These are phyloP conservation scores for Helicoverpa armigera DNA, from an alignment of 1,140 invertebrate species.

Conservation along the genomic window DNA sequence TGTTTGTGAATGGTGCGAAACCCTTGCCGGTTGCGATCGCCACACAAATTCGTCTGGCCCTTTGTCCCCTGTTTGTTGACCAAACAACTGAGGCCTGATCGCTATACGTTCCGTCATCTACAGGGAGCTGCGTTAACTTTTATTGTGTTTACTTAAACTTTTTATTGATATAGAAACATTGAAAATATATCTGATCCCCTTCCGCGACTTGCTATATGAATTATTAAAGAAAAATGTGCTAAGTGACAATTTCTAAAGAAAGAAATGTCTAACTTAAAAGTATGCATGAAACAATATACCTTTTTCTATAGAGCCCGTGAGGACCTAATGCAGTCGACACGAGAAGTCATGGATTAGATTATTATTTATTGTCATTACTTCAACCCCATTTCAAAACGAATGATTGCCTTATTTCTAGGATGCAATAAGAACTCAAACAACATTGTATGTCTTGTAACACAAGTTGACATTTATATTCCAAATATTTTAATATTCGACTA, in stretches of 20 bases:
- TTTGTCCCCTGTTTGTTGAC: constrained; percentile 31
- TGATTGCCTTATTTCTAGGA: neutral
- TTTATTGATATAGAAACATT: constrained; percentile 15
- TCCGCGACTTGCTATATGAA: neutral
- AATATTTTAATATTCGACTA: neutral
- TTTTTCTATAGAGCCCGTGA: no score
- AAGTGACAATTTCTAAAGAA: no score
- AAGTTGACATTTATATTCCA: neutral
- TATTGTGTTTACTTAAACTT: constrained; percentile 27
- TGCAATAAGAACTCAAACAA: neutral
- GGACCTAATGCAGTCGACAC: no score
- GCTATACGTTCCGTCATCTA: neutral
- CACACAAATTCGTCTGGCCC: constrained; percentile 32
- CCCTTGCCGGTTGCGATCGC: neutral
- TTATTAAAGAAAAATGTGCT: neutral
- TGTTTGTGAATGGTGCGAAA: constrained; percentile 27
- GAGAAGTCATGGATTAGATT: no score
- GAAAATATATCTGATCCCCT: neutral
- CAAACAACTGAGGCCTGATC: constrained; percentile 12
- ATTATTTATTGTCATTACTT: no score
- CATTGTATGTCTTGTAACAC: neutral
- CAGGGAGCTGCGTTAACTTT: constrained; percentile 13
- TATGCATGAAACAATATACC: no score
- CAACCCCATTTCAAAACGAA: neutral
- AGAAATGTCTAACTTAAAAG: no score